phyloP scores from a whole-genome alignment of 1,140 invertebrate species.

The Penaeus indicus region DNA sequence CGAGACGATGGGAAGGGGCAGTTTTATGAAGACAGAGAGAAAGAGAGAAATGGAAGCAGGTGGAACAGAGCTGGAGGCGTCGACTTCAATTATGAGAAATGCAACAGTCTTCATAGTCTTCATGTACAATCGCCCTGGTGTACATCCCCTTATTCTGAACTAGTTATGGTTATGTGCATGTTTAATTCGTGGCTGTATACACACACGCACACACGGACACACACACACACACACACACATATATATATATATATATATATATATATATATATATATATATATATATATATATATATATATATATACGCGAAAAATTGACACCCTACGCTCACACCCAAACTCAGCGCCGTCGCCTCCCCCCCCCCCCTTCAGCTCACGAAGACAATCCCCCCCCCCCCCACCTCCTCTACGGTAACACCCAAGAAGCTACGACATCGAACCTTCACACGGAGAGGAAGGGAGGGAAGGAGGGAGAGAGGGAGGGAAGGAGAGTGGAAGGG shows the following conservation, averaged over 20 bases:
- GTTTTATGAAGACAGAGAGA: neutral
- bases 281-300: slow-evolving; percentile 2
- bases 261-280: slow-evolving; percentile 4
- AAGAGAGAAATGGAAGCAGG: too few relatives aligned
- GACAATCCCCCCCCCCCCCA: neutral
- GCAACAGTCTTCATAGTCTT: too few relatives aligned
- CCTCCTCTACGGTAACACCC: neutral
- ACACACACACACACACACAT: slow-evolving; percentile 52
- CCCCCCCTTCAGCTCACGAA: neutral
- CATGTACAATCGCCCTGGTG: too few relatives aligned
- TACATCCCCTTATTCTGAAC: too few relatives aligned
- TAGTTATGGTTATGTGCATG: neutral
- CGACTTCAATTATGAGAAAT: too few relatives aligned
- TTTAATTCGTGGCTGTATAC: neutral
- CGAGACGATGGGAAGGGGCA: neutral
- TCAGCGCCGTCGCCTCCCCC: neutral
- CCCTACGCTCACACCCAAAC: neutral
- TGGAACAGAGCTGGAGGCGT: too few relatives aligned
- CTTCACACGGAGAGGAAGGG: neutral
- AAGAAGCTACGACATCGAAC: neutral
- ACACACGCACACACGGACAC: slow-evolving; percentile 23
- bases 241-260: neutral
- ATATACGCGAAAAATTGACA: slow-evolving; percentile 3
- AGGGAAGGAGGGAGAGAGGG: neutral
- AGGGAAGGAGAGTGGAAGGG: slow-evolving; percentile 10